Percentiles rank a stretch among this genome's conserved stretches.
phyloP scores from a whole-genome alignment of 2,797 vertebrate genomes.

The Yasuhikotakia modesta region DNA sequence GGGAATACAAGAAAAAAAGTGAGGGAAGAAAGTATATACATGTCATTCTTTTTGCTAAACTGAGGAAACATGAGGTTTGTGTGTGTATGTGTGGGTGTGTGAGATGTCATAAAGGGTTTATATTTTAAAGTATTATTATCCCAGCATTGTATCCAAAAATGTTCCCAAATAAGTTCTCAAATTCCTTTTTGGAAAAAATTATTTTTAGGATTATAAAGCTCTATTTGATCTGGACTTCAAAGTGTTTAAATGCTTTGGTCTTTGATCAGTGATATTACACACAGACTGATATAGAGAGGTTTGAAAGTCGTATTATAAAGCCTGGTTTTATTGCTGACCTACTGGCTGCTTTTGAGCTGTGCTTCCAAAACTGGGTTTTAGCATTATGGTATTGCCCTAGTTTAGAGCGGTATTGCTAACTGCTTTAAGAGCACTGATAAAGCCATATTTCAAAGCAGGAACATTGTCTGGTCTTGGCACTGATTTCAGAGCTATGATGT shows the following conservation, averaged over 20 bases:
- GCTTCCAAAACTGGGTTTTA: conserved; percentile 11
- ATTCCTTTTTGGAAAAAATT: conserved; percentile 4
- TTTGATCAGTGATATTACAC: conserved; percentile 18
- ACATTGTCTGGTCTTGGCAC: conserved; percentile 35
- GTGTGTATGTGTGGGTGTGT: too few relatives aligned
- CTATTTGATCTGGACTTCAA: conserved; percentile 40
- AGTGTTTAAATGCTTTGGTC: conserved; percentile 23
- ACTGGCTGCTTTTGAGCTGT: conserved; percentile 30
- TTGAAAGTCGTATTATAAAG: conserved; percentile 30
- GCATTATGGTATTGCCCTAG: conserved; percentile 15
- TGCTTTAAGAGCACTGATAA: conserved; percentile 39
- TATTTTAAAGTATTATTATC: too few relatives aligned
- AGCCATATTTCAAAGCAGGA: conserved; percentile 43
- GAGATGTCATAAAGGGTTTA: conserved; percentile 9
- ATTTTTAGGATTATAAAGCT: conserved; percentile 38
- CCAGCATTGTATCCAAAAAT: not conserved
- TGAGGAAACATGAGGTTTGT: conserved; percentile 46
- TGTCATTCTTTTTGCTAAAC: conserved; percentile 27
- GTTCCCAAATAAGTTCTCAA: conserved; percentile 16
- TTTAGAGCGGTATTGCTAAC: conserved; percentile 34
- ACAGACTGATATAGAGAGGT: conserved; percentile 22
- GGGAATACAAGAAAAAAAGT: conserved; percentile 42
- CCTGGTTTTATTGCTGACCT: conserved; percentile 31
- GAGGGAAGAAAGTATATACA: conserved; percentile 19
- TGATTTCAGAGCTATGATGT: conserved; percentile 38